A percentile compares a stretch with the other conserved stretches of the same genome.
Conservation (phyloP, 2,113 vertebrate genomes). For the Caranx ignobilis region DNA sequence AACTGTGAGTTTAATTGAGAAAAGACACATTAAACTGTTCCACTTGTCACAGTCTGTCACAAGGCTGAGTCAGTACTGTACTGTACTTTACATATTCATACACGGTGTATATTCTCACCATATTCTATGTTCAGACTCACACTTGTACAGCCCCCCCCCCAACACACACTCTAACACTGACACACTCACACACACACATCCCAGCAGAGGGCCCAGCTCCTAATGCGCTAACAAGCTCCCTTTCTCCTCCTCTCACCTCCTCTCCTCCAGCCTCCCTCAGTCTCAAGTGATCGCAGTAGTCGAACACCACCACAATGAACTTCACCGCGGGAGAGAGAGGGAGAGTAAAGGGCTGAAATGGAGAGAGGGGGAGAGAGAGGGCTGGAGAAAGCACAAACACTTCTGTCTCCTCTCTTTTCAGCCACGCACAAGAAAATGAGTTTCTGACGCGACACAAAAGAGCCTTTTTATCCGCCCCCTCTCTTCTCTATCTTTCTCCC, state of each 20-base stretch:
- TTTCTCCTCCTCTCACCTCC: conserved; percentile 86
- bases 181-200: conserved; percentile 38
- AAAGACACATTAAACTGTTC: no score
- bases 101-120: background rate
- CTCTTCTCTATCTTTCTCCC: conserved; percentile 34
- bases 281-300: conserved; percentile 91
- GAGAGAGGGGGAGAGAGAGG: conserved; percentile 84
- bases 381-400: conserved; percentile 89
- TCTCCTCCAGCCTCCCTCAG: conserved; percentile 80
- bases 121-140: conserved; percentile 15
- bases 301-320: conserved; percentile 95
- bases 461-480: conserved; percentile 88
- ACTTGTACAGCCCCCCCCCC: background rate
- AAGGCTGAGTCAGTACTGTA: background rate
- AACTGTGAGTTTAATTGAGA: no score
- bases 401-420: conserved; percentile 91
- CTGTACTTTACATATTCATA: background rate
- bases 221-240: conserved; percentile 98
- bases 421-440: conserved; percentile 95
- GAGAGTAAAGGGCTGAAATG: conserved; percentile 88
- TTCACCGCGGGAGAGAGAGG: conserved; percentile 91
- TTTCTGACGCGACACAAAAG: conserved; percentile 98
- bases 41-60: background rate
- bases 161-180: conserved; percentile 7
- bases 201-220: conserved; percentile 81